Base-by-base conservation (phyloP, 2,113 vertebrate genomes). In the Erythrocercus mccallii region DNA sequence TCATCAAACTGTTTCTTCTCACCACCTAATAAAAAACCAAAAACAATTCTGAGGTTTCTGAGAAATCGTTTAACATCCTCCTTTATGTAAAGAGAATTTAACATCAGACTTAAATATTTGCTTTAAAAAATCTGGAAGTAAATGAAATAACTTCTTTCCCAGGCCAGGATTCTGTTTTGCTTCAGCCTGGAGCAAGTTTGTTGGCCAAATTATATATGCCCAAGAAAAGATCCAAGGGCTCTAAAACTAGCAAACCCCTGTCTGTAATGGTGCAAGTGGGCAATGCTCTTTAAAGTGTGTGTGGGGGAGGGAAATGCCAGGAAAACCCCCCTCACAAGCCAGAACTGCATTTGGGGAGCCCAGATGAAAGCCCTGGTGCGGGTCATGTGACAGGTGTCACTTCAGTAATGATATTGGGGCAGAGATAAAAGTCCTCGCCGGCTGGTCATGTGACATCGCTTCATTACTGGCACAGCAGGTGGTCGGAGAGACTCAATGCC, bases 361-460 rank as follows among this genome's bases (percentile, higher is more conserved):
- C 96, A 98, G 98, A 98, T 98, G 96, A 98, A 98, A 98, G 98
- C 69, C 83, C 38, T 12, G 94, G 86, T 93, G 91, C 20, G 14
- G 97, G 97, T 98, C 97, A 98, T 96, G 96, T 98, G 98, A 98
- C 97, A 98, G 98, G 97, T 98, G 97, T 98, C 98, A 98, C 97
- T 97, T 97, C 96, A 95, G 96, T 95, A 98, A 97, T 90, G 87
- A 95, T 97, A 96, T 85, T 85, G 95, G 97, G 97, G 97, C 96
- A 91, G 96, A 98, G 98, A 98, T 98, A 97, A 98, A 98, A 98
- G 98, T 95, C 96, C 95, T 87, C 11, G n/a, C 77, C 37, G 60
- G 83, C 93, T 94, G 95, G 97, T 97, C 98, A 97, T 85, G 77
- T 98, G 98, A 96, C 84, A 91, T 78, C 6, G 84, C 98, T 98